Base-by-base conservation (phyloP, 2,797 vertebrate genomes). In the Hozukius guyotensis region DNA sequence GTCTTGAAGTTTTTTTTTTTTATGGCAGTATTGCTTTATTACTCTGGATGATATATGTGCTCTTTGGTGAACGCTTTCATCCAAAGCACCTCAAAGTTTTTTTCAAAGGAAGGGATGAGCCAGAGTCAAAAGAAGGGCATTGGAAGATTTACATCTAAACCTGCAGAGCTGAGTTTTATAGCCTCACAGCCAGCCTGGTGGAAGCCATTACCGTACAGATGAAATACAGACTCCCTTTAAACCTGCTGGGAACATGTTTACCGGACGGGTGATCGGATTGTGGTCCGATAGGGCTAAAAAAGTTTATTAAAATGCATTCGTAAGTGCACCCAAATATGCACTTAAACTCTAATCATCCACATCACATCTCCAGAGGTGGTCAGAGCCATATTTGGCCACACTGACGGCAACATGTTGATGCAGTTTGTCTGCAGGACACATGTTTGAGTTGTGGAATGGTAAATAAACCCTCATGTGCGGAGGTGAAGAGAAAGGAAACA, bases 1-100 rank as follows among this genome's bases (percentile, higher is more conserved):
- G n/a, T 77, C 74, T 64, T 57, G 14, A 74, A 55, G 16, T 25
- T 57, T 20, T 20, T 49, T 73, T 69, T 78, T 76, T 81, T 77
- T 46, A 67, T 72, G 36, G 62, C 76, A 62, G 49, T 53, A 80
- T 53, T 84, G 31, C 52, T 80, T 88, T 82, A 89, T 79, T 82
- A 62, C 74, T 84, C 34, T 13, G 36, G 74, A 61, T 88, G 77
- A 90, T 83, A 24, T 68, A 79, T 72, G 22, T 60, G 70, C 65
- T 66, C 13, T 78, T 63, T 55, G 46, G n/a, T 59, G 25, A 25
- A 72, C 2, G 4, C 57, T 89, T 87, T 85, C 63, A 80, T 81
- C 75, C 42, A 57, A 83, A 89, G 46, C n/a, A 25, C 60, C 53
- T 81, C 24, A 7, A 72, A 34, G 11, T 27, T 74, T 77, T 82